Evolutionary conservation across 2,888 invertebrate genomes (phyloP), one percentile per base, ranked within the genome.

Genomic region (Drosophila quinaria): DNA sequence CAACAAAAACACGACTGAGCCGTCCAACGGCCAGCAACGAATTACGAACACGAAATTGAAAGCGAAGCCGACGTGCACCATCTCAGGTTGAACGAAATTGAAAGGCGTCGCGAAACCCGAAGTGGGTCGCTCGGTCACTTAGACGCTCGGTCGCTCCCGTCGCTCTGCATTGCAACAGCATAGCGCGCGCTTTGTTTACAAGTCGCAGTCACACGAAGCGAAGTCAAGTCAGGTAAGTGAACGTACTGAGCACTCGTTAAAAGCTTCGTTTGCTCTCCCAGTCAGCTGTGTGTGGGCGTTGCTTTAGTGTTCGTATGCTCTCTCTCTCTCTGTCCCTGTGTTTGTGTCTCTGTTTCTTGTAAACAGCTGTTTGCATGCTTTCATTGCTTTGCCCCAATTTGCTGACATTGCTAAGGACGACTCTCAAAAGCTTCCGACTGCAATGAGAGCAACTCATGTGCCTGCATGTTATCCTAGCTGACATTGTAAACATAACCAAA

Each of bases 1-100:
- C 90, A 91, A 91, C 90, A 90, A 90, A 91, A 91, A 89, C 83
- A 89, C 91, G 89, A 91, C 91, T 90, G 86, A 83, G 85, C 83
- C 78, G 77, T 80, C 77, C 78, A 85, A 75, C 89, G 83, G 84
- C 87, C 85, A 88, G 81, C 78, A 74, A 72, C 73, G 88, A 74
- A 83, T 83, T 67, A 87, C 88, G 74, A 73, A 72, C 61, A 61
- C 68, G 81, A 83, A 86, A 86, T 78, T 86, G 88, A 83, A 89
- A 88, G 80, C 83, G 78, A 75, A 65, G 70, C 65, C 78, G 81
- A 83, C 37, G 19, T 47, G 47, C 58, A 62, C 39, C 55, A 64
- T 66, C 69, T 60, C 71, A 86, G 78, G 76, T 81, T 87, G 74
- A 81, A 74, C 74, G 87, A 87, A 89, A 83, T 88, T 89, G 82